phyloP scores from a whole-genome alignment of 2,888 invertebrate species.

The Rhorus exstirpatorius region DNA sequence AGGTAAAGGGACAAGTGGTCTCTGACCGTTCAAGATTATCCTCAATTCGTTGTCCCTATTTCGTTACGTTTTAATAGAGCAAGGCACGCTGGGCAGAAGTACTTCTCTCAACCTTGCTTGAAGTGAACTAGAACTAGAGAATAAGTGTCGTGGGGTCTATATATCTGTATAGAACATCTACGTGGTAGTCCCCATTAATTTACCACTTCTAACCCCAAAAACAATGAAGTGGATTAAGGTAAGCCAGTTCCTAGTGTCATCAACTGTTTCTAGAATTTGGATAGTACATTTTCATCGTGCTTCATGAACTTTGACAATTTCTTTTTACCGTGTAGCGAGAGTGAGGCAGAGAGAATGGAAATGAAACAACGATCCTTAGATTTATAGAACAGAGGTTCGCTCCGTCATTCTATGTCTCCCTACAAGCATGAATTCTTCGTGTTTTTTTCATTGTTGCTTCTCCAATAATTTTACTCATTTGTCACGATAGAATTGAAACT shows the following conservation, averaged over 20 bases:
- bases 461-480: slow-evolving; percentile 41
- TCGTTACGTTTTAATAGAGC: too few species aligned
- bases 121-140: not conserved
- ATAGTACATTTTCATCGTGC: not conserved
- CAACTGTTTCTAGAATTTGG: slow-evolving; percentile 3
- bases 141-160: too few species aligned
- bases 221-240: too few species aligned
- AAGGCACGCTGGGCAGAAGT: not conserved
- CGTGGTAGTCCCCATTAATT: too few species aligned
- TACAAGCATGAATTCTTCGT: slow-evolving; percentile 14
- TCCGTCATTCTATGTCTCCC: not conserved
- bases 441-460: slow-evolving; percentile 36
- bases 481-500: slow-evolving; percentile 61
- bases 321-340: slow-evolving; percentile 1
- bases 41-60: too few species aligned
- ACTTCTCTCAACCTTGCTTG: not conserved
- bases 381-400: slow-evolving; percentile 33
- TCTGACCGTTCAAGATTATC: too few species aligned
- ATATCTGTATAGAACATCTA: too few species aligned
- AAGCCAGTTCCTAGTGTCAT: too few species aligned
- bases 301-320: not conserved
- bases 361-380: slow-evolving; percentile 42
- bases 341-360: not conserved
- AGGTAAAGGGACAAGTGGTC: too few species aligned
- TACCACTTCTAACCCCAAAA: too few species aligned